These are phyloP conservation scores for Cryptoprocta ferox DNA, from an alignment of 2,797 vertebrate species.

Conservation along the genomic window DNA sequence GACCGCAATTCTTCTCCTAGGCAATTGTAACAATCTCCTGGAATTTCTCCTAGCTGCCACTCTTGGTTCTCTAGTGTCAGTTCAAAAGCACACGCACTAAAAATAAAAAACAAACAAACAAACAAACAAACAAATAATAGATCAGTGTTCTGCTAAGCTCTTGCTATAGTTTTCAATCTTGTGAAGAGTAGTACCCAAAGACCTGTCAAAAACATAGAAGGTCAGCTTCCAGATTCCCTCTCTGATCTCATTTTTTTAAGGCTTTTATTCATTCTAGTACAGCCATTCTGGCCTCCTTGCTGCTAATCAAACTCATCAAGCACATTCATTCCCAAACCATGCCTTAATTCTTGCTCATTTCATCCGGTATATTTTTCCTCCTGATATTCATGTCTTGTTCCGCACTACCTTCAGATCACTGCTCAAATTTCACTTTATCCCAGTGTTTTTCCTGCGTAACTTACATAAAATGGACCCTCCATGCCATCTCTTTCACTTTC, in stretches of 20 bases:
- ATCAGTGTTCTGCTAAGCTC: not conserved
- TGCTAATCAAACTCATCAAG: not conserved
- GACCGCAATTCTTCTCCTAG: not conserved
- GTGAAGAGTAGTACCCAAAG: not conserved
- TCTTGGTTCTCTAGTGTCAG: not conserved
- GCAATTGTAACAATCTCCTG: not conserved
- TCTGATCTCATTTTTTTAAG: not conserved
- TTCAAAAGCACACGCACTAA: not conserved
- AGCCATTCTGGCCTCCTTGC: not conserved
- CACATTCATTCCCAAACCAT: not conserved
- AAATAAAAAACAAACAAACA: too few relatives aligned
- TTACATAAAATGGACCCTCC: not conserved
- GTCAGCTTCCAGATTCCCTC: not conserved
- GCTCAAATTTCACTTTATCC: not conserved
- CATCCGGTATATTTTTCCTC: not conserved
- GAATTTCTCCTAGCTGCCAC: rapidly evolving
- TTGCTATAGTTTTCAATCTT: not conserved
- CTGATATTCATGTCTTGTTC: not conserved
- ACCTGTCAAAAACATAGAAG: not conserved
- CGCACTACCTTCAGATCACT: not conserved
- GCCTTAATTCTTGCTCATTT: not conserved
- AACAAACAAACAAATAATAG: not conserved
- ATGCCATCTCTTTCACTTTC: rapidly evolving
- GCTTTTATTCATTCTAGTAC: not conserved
- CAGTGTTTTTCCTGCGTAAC: not conserved